Conservation (phyloP, 2,113 vertebrate genomes). For the Daubentonia madagascariensis region DNA sequence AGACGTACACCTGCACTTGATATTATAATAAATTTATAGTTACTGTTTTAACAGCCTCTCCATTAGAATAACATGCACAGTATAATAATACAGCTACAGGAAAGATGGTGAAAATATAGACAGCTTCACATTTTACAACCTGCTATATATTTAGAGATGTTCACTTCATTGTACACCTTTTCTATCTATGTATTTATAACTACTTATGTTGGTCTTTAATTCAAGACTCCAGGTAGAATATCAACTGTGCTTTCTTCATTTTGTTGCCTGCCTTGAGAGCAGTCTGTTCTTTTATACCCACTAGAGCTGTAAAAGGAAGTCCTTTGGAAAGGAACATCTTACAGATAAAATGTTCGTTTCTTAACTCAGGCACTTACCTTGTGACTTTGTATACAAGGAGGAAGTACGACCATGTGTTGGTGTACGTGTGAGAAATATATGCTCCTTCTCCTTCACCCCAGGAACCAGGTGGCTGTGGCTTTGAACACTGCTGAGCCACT, state of each 20-base stretch:
- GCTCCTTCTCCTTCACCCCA: not conserved
- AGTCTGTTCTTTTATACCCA: not conserved
- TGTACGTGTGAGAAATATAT: not conserved
- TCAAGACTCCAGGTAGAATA: not conserved
- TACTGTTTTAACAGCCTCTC: not conserved
- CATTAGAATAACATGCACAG: not conserved
- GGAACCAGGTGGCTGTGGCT: not conserved
- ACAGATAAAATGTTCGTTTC: not conserved
- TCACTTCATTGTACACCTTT: not conserved
- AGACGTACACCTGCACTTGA: not conserved
- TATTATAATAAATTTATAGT: not conserved
- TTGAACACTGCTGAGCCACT: not conserved
- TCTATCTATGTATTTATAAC: not conserved
- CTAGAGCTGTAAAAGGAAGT: not conserved
- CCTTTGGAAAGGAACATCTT: constrained; percentile 25
- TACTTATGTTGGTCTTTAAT: not conserved
- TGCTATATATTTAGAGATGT: not conserved
- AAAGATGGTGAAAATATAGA: not conserved
- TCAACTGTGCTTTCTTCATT: not conserved
- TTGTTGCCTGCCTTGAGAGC: not conserved
- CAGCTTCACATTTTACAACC: not conserved
- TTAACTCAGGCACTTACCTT: not conserved
- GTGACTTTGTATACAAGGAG: not conserved
- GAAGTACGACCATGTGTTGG: not conserved
- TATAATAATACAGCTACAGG: not conserved